Conservation (phyloP, 1,140 invertebrate genomes). For the Drosophila parvula region DNA sequence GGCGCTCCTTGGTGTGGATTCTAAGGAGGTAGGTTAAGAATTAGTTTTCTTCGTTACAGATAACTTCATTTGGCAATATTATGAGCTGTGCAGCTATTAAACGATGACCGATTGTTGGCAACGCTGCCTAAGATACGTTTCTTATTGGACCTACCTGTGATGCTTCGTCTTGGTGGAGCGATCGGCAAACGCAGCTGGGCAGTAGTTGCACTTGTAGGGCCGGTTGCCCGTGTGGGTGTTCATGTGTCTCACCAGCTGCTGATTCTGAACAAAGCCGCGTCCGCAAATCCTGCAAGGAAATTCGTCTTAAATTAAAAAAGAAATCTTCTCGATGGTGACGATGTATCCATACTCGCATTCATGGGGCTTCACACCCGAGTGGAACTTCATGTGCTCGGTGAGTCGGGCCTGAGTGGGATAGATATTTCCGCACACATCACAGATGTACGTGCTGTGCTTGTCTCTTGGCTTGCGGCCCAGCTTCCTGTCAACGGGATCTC, state of each 20-base stretch:
- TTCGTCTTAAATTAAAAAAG: background rate
- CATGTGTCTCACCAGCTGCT: slow-evolving; percentile 79
- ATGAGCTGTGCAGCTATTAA: too few species aligned
- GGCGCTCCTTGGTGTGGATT: slow-evolving; percentile 90
- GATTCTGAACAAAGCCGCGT: slow-evolving; percentile 73
- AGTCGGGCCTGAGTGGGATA: slow-evolving; percentile 75
- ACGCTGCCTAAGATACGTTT: too few species aligned
- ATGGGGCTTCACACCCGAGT: slow-evolving; percentile 73
- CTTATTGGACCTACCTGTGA: slow-evolving; percentile 78
- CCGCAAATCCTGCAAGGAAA: slow-evolving; percentile 68
- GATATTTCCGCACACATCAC: slow-evolving; percentile 80
- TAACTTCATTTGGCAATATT: background rate
- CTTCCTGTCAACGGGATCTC: slow-evolving; percentile 33
- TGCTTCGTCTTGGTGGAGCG: slow-evolving; percentile 86
- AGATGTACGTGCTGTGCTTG: slow-evolving; percentile 67
- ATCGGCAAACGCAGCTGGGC: slow-evolving; percentile 88
- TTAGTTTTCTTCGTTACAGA: background rate
- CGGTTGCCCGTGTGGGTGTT: slow-evolving; percentile 79
- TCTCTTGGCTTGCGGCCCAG: slow-evolving; percentile 59
- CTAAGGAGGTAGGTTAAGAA: slow-evolving; percentile 11
- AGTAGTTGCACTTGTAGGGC: slow-evolving; percentile 90
- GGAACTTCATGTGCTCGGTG: slow-evolving; percentile 79
- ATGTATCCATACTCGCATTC: slow-evolving; percentile 77
- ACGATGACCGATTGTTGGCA: too few species aligned
- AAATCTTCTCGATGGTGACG: rapidly evolving